Percentiles rank a stretch among this genome's conserved stretches.
Conservation (phyloP, 2,113 vertebrate species). For the Tringa solitaria region DNA sequence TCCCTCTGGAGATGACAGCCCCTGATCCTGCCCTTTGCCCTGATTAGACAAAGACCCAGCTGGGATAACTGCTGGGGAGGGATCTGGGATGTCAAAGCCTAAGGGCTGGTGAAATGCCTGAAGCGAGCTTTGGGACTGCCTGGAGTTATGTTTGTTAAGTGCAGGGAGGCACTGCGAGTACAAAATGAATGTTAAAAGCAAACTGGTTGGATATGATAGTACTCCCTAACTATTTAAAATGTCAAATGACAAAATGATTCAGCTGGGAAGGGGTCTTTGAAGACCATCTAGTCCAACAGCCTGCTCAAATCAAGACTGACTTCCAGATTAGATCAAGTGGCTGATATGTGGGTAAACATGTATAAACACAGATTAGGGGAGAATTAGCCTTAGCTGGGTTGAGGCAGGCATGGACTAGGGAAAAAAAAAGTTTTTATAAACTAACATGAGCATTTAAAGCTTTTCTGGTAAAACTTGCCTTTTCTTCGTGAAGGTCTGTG, state of each 20-base stretch:
- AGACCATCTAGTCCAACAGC: neutral
- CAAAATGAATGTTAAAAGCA: neutral
- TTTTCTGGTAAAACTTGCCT: neutral
- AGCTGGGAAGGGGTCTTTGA: neutral
- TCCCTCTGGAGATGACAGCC: neutral
- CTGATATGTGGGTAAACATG: neutral
- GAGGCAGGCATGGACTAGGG: neutral
- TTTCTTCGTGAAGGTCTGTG: neutral
- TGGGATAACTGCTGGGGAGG: neutral
- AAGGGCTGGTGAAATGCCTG: neutral
- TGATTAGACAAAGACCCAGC: neutral
- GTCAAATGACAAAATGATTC: neutral
- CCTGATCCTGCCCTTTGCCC: neutral
- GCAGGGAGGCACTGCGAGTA: neutral
- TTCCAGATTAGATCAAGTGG: neutral
- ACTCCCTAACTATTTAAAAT: neutral
- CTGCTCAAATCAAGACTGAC: neutral
- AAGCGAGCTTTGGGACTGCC: neutral
- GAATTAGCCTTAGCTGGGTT: neutral
- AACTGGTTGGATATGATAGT: neutral
- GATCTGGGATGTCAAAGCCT: neutral
- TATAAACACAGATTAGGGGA: neutral
- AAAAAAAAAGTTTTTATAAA: neutral
- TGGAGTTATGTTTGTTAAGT: neutral
- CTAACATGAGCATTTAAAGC: neutral